These are phyloP conservation scores for Cirrhinus mrigala DNA, from an alignment of 2,797 vertebrate species.

Conservation along the genomic window DNA sequence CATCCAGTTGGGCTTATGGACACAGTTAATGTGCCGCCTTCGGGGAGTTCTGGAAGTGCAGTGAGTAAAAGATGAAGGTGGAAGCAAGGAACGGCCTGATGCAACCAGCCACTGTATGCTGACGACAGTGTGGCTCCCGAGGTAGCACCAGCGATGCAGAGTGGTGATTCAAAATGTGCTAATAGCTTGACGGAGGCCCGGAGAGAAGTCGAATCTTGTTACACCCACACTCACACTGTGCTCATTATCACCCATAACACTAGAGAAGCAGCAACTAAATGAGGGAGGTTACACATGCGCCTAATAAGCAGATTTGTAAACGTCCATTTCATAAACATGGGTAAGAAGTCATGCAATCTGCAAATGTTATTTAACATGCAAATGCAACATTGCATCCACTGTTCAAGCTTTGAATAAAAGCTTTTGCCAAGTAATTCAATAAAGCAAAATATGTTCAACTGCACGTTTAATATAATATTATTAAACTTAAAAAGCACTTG, in stretches of 20 bases:
- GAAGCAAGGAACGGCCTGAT: constrained; percentile 2
- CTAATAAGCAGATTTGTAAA: constrained; percentile 29
- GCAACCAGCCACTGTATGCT: constrained; percentile 11
- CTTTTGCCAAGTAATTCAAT: too few species aligned
- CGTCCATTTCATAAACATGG: not conserved
- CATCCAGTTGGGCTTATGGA: constrained; percentile 25
- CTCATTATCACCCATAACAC: constrained; percentile 50
- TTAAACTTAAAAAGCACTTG: not conserved
- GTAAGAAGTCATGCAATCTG: not conserved
- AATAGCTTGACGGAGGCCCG: constrained; percentile 32
- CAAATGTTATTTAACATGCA: not conserved
- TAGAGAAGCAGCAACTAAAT: constrained; percentile 21
- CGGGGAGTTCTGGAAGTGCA: constrained; percentile 12
- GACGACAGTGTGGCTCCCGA: constrained; percentile 1
- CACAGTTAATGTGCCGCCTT: constrained; percentile 37
- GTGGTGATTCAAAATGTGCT: constrained; percentile 54
- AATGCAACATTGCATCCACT: not conserved
- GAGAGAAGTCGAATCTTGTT: constrained; percentile 42
- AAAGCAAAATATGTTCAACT: not conserved
- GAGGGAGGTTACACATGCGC: constrained; percentile 19
- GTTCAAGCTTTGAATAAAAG: not conserved
- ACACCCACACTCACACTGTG: constrained; percentile 42
- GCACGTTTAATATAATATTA: not conserved
- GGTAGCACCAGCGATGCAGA: constrained; percentile 13
- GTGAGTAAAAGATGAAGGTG: constrained; percentile 38